Base-by-base conservation (phyloP, 2,888 invertebrate genomes). In the Hydrotaea diabolus region DNA sequence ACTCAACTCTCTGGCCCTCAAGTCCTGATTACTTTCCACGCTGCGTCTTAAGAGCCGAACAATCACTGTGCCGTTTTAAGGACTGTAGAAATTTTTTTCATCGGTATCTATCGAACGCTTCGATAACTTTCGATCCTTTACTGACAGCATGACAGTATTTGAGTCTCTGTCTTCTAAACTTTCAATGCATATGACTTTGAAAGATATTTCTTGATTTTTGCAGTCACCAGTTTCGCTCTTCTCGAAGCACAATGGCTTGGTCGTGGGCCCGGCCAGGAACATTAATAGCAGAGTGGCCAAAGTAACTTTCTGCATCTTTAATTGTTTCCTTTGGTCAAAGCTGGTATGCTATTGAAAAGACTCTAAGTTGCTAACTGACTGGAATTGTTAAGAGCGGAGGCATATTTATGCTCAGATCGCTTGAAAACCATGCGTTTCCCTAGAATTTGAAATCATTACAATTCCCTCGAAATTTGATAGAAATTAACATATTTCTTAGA, bases 1-100 rank as follows among this genome's bases (percentile, higher is more conserved):
- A 69, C 69, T 69, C 19, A 69, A 69, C 0, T 46, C 69, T 15
- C 46, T 46, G 15, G 69, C 69, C 13, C 21, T 43, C 11, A 69
- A 23, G 4, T 69, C 39, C 0, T 46, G 15, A 11, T 46, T 46
- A 43, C 8, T 19, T 11, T 8, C 13, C 7, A 39, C 43, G 21
- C 43, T 46, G 19, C 43, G 21, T 23, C 13, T 23, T 4, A 59
- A 4, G 26, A 26, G 59, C 0, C 36, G 62, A 23, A 69, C 43
- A 7, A 5, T 8, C 7, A 46, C 69, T n/a, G 13, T 46, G 13
- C 21, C 19, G 11, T 46, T 13, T 1, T 7, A 31, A 15, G 15
- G 13, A 3, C 23, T 21, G 39, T 0, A 46, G 43, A 69, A 0
- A 4, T 1, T 1, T 39, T 36, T 31, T 62, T 31, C 17, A 13